These are phyloP conservation scores for Pseudoips prasinana DNA, from an alignment of 2,888 invertebrate species.

Conservation along the genomic window DNA sequence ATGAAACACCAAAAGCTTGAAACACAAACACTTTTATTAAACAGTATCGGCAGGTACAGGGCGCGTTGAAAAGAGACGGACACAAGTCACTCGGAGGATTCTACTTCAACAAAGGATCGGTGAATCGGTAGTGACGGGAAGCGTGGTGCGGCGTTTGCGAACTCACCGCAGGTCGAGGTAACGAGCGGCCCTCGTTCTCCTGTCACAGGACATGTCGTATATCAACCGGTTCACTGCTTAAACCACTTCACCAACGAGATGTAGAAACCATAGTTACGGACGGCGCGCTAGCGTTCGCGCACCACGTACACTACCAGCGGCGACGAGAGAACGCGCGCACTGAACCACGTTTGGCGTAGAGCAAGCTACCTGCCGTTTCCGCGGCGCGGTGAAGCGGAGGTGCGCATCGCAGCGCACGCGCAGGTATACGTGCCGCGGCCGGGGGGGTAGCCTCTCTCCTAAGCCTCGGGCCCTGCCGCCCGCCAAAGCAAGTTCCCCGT, in stretches of 20 bases:
- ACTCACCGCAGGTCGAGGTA: constrained; percentile 81
- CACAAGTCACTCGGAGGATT: constrained; percentile 69
- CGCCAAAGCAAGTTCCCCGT: constrained; percentile 34
- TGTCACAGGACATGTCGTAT: constrained; percentile 78
- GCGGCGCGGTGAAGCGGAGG: constrained; percentile 71
- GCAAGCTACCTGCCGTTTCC: constrained; percentile 73
- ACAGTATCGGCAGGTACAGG: constrained; percentile 55
- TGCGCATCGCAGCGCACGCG: constrained; percentile 77
- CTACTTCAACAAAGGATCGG: constrained; percentile 74
- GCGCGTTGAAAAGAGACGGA: constrained; percentile 71
- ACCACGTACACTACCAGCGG: constrained; percentile 75
- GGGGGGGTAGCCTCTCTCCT: constrained; percentile 47
- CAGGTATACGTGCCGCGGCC: constrained; percentile 56
- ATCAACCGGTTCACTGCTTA: constrained; percentile 60
- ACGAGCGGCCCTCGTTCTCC: constrained; percentile 77
- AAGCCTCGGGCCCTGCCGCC: constrained; percentile 33
- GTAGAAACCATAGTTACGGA: constrained; percentile 67
- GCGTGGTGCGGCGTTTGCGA: constrained; percentile 54
- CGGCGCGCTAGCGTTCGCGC: constrained; percentile 66
- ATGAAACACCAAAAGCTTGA: constrained; percentile 16
- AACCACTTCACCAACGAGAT: constrained; percentile 70
- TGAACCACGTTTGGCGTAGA: constrained; percentile 62
- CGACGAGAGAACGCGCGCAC: constrained; percentile 80
- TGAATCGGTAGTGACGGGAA: constrained; percentile 61
- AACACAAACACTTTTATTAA: constrained; percentile 55